Evolutionary conservation across 2,113 vertebrate species (phyloP).

Genomic region (Lanius collurio): DNA sequence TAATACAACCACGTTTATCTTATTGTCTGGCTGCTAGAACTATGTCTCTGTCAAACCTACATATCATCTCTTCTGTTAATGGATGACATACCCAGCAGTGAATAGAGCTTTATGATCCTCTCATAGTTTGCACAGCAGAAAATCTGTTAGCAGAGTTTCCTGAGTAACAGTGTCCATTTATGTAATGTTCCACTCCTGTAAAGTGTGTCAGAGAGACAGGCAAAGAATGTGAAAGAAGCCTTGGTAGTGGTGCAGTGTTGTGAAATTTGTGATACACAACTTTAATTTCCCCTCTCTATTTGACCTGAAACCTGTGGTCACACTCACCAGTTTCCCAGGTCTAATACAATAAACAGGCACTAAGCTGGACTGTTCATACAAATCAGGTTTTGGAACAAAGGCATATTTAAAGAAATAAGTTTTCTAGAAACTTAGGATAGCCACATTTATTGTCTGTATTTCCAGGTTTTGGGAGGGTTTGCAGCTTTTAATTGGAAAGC

Average conservation of each 20-base stretch:
- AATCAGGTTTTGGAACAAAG: background rate
- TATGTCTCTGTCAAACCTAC: background rate
- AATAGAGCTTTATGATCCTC: background rate
- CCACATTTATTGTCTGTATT: background rate
- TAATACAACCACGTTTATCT: background rate
- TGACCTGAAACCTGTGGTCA: background rate
- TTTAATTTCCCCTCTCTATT: background rate
- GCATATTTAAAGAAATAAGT: background rate
- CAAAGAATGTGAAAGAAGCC: background rate
- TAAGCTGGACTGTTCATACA: background rate
- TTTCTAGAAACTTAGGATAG: background rate
- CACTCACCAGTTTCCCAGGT: background rate
- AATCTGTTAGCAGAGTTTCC: background rate
- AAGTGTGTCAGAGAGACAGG: background rate
- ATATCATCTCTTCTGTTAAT: background rate
- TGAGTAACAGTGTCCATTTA: background rate
- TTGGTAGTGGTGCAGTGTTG: rapidly evolving
- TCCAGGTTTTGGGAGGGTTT: background rate
- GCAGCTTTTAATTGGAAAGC: background rate
- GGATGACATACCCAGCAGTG: background rate
- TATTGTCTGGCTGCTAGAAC: background rate
- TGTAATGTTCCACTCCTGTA: background rate
- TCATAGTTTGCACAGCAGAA: background rate
- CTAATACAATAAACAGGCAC: background rate
- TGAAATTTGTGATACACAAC: background rate